phyloP scores from a whole-genome alignment of 2,888 invertebrate species.

The Periphyllus acericola region DNA sequence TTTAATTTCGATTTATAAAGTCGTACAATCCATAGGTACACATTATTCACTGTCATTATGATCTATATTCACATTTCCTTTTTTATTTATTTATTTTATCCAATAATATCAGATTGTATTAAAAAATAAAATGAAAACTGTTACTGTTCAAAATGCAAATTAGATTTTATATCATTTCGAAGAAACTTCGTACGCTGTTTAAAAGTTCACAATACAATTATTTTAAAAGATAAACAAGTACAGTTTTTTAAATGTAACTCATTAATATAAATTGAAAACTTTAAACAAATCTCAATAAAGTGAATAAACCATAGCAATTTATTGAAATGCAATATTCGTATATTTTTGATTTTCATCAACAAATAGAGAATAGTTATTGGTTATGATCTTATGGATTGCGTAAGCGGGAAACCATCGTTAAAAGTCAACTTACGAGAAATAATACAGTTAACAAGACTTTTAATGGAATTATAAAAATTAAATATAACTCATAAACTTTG shows the following conservation, averaged over 20 bases:
- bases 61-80: conserved; percentile 19
- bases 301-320: too few species aligned
- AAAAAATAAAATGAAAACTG: background rate
- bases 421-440: background rate
- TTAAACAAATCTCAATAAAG: too few species aligned
- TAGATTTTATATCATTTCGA: background rate
- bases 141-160: conserved; percentile 6
- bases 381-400: background rate
- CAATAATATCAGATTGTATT: background rate
- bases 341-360: too few species aligned
- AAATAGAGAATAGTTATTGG: too few species aligned
- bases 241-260: too few species aligned
- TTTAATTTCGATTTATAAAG: too few species aligned
- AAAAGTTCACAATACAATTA: background rate
- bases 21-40: too few species aligned
- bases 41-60: background rate
- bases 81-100: background rate
- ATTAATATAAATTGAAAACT: too few species aligned
- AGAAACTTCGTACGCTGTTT: background rate
- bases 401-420: background rate
- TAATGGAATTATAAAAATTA: background rate
- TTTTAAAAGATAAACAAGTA: background rate
- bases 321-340: too few species aligned
- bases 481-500: background rate
- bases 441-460: background rate